Evolutionary conservation across 2,888 invertebrate species (phyloP).

Genomic region (Watsonalla cultraria): DNA sequence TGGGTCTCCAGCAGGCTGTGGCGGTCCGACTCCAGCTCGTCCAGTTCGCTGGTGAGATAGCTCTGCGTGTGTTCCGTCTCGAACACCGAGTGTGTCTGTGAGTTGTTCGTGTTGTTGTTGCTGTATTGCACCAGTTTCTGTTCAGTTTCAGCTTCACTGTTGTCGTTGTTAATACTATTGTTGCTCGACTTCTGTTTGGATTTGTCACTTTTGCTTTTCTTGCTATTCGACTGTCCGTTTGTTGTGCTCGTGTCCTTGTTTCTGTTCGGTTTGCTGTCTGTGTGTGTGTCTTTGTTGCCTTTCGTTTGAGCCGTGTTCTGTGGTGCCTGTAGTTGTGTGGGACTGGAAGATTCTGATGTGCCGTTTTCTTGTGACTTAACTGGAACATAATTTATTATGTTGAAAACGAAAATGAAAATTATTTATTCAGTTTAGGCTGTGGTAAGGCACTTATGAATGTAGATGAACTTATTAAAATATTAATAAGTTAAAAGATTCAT

Average conservation of each 20-base stretch:
- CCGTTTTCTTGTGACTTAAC: constrained; percentile 75
- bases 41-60: constrained; percentile 62
- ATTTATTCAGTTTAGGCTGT: too few species aligned
- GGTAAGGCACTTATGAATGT: too few species aligned
- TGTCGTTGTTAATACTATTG: constrained; percentile 25
- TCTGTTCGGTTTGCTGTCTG: constrained; percentile 55
- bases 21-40: constrained; percentile 71
- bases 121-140: constrained; percentile 19
- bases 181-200: constrained; percentile 75
- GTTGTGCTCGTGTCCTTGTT: constrained; percentile 70
- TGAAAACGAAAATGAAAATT: too few species aligned
- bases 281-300: constrained; percentile 67
- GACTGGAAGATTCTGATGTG: constrained; percentile 74
- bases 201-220: constrained; percentile 71
- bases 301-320: constrained; percentile 62
- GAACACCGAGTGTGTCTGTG: constrained; percentile 49
- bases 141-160: constrained; percentile 21
- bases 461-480: constrained; percentile 3
- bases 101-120: constrained; percentile 23
- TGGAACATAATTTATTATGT: constrained; percentile 33
- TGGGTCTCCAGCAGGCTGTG: constrained; percentile 71
- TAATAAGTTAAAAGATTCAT: not conserved
- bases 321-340: constrained; percentile 49
- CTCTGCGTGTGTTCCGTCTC: constrained; percentile 58
- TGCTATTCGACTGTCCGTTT: constrained; percentile 49